Evolutionary conservation across 2,113 vertebrate species (phyloP), one percentile per base, ranked within the genome.

Genomic region (Panurus biarmicus): DNA sequence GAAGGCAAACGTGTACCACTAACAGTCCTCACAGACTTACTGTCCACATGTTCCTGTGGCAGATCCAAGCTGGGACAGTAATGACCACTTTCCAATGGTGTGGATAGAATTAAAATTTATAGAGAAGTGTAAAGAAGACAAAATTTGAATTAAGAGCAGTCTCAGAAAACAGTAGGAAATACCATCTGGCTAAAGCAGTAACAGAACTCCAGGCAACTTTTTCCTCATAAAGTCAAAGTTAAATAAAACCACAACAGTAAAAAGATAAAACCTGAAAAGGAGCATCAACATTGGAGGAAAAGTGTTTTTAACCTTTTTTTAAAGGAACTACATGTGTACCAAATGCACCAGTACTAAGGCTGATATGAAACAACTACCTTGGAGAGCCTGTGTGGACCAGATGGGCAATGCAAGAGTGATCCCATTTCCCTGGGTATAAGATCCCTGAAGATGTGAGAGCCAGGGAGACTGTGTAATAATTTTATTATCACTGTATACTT

Each of bases 351-450:
- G 56, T 31, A 21, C 4, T 11, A 21, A 24, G 53, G 81, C 21
- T 1, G 4, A 35, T 5, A 56, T 0, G 26, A 74, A 60, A n/a
- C 40, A 48, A 10, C 45, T 7, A 1, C 6, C 73, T 56, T 0
- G 0, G 45, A 8, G 28, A 81, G 77, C 57, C 12, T 1, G 14
- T 60, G 47, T 9, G 40, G 33, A n/a, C 22, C 65, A 57, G 45
- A 19, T 38, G 69, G 76, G 69, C 13, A 86, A 36, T 10, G 36
- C 51, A 57, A 48, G 76, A 48, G 19, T 2, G 10, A 4, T 16
- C 8, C 61, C 56, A 12, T 14, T 48, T 75, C 78, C 51, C 48
- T 57, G 51, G 56, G 42, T 13, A 2, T 10, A 17, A 70, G 58
- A 87, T 25, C 64, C n/a, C 42, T 45, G 21, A 87, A 48, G 72